Evolutionary conservation across 2,113 vertebrate species (phyloP).

Genomic region (Petroica traversi): DNA sequence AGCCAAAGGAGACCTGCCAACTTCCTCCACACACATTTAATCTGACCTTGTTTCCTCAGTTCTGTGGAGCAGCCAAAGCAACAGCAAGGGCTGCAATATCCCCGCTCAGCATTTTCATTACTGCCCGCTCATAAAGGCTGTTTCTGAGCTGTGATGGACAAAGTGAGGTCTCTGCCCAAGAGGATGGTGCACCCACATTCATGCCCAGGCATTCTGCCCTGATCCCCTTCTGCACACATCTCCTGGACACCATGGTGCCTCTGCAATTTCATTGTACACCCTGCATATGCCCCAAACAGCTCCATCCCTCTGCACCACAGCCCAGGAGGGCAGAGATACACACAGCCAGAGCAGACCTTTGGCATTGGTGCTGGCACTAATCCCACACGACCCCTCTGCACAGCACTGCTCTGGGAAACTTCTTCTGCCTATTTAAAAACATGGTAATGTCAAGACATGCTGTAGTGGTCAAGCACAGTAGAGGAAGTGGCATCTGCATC

Average conservation of each 20-base stretch:
- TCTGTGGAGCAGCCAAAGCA: neutral
- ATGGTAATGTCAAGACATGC: neutral
- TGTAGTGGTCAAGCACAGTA: neutral
- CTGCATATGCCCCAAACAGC: neutral
- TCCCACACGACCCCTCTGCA: neutral
- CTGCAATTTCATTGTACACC: neutral
- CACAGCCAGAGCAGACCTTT: neutral
- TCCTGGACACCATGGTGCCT: neutral
- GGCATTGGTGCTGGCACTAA: neutral
- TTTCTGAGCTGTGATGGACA: neutral
- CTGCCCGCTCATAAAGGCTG: neutral
- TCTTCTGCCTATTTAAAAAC: neutral
- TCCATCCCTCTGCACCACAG: neutral
- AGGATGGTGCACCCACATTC: neutral
- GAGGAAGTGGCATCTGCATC: neutral
- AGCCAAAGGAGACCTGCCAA: conserved; percentile 45
- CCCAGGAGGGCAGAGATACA: neutral
- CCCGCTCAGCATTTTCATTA: neutral
- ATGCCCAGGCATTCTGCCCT: neutral
- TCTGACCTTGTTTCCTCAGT: conserved; percentile 38
- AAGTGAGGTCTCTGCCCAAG: neutral
- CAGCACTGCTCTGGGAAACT: neutral
- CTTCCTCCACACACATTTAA: conserved; percentile 39
- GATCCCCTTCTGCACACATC: neutral
- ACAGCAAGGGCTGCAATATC: neutral